Evolutionary conservation across 2,797 vertebrate species (phyloP).

Genomic region (Xerus rutilus): DNA sequence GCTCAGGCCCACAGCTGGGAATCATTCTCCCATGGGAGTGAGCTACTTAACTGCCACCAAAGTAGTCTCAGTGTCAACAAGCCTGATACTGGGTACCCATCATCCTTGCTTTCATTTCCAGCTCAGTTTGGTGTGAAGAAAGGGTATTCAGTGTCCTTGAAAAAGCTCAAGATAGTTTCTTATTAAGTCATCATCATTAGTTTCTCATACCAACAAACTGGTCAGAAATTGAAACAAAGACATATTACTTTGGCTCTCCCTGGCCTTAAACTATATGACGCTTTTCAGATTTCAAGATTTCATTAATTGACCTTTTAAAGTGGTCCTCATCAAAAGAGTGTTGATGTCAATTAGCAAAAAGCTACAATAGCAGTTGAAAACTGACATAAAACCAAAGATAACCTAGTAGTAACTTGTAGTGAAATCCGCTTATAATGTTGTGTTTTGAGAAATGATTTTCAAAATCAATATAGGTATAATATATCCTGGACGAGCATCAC

Average conservation of each 20-base stretch:
- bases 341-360: neutral
- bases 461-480: neutral
- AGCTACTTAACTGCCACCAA: neutral
- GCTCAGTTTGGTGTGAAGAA: neutral
- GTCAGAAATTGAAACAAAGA: conserved; percentile 32
- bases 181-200: neutral
- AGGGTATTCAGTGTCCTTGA: neutral
- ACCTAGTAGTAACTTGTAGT: neutral
- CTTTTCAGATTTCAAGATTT: neutral
- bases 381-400: conserved; percentile 13
- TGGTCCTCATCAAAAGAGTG: neutral
- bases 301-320: conserved; percentile 15
- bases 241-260: neutral
- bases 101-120: neutral
- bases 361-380: conserved; percentile 3
- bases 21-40: neutral
- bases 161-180: neutral
- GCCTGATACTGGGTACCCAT: neutral
- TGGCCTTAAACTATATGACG: neutral
- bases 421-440: neutral
- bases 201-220: conserved; percentile 1
- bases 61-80: neutral
- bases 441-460: neutral
- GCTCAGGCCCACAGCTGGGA: neutral
- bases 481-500: neutral